A percentile compares a stretch with the other conserved stretches of the same genome.
Conservation (phyloP, 2,797 vertebrate genomes). For the Danio choprae region DNA sequence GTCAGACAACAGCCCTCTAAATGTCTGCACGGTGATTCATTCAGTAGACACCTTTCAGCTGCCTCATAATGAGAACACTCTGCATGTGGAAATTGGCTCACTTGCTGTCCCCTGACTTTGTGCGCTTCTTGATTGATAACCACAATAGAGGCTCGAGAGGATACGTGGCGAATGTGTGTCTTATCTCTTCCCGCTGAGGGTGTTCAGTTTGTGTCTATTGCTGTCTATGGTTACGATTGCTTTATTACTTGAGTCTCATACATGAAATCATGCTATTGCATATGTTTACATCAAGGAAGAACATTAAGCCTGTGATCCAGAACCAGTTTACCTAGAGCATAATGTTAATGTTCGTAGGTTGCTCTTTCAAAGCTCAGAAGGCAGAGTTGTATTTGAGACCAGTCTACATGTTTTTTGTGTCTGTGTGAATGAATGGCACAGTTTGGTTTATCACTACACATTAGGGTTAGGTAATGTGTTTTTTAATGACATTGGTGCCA, state of each 20-base stretch:
- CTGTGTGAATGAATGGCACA: no score
- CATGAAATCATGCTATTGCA: not conserved
- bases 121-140: conserved; percentile 60
- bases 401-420: no score
- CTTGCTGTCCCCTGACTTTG: conserved; percentile 58
- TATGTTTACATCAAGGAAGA: not conserved
- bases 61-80: conserved; percentile 55
- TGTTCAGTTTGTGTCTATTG: conserved; percentile 23
- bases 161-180: conserved; percentile 44
- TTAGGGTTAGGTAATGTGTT: no score
- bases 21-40: conserved; percentile 57
- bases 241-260: conserved; percentile 37
- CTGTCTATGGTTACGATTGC: conserved; percentile 32
- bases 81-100: conserved; percentile 52
- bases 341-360: not conserved
- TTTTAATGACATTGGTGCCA: no score
- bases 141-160: conserved; percentile 59
- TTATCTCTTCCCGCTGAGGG: conserved; percentile 32
- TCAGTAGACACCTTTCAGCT: conserved; percentile 51
- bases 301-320: not conserved
- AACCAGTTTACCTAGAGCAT: conserved; percentile 11
- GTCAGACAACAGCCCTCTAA: conserved; percentile 59
- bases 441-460: no score
- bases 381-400: no score
- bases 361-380: not conserved